Evolutionary conservation across 1,140 invertebrate genomes (phyloP), one percentile per base, ranked within the genome.

Genomic region (Drosophila kohkoa): DNA sequence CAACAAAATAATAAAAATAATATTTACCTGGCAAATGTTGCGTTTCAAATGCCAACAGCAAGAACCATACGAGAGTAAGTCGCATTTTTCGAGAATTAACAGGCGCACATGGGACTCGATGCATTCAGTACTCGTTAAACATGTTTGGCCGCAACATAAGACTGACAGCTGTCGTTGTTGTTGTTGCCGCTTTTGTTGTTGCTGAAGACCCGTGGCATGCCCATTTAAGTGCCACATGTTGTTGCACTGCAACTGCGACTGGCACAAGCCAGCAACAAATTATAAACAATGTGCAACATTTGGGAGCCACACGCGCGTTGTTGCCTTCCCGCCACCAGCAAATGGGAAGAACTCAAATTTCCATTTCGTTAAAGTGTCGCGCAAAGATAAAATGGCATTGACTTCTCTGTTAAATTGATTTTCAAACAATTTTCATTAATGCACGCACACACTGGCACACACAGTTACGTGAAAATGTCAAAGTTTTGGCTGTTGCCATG

Each of bases 191-290:
- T 59, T 38, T 7, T 28, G 57, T n/a, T 54, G 67, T 49, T 45
- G 49, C 51, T 38, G 49, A 57, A 28, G 57, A 54, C 65, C 25
- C 68, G 60, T 66, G 68, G 74, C 78, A 71, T 68, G 83, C 59
- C 64, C 85, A 88, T 88, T 80, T 83, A 80, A 88, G 83, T 87
- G 83, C 63, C 82, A 87, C 77, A 88, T 88, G 80, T 78, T 81
- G 71, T 52, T 32, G 59, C 60, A 55, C 48, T 41, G 60, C 20
- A 25, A 25, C 20, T 25, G 35, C 54, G 54, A 32, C 58, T 63
- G 72, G 58, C 72, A 63, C 59, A 75, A 63, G 72, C 45, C 52
- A 57, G 57, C 70, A 72, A 69, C 71, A 74, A 74, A 66, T 65
- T 72, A 72, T 65, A 65, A 65, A 64, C 59, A 63, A 71, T 48